phyloP scores from a whole-genome alignment of 2,797 vertebrate genomes.

The Parauchenoglanis punctatus region DNA sequence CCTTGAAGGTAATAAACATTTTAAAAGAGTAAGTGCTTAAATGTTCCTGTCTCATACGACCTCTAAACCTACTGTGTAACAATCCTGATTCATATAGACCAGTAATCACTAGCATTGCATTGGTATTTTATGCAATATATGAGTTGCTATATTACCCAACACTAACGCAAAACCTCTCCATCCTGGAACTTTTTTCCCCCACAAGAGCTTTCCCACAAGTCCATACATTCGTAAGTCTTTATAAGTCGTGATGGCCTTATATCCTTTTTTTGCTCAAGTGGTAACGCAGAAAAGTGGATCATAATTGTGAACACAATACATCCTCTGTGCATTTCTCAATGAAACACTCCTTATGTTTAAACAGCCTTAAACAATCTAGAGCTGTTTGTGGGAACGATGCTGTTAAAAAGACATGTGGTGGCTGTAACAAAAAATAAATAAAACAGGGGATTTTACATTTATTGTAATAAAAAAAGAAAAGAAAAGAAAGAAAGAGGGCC shows the following conservation, averaged over 20 bases:
- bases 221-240: slow-evolving; percentile 20
- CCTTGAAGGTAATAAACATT: not conserved
- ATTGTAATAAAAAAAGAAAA: no score
- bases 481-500: not conserved
- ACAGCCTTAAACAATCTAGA: slow-evolving; percentile 9
- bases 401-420: slow-evolving; percentile 20
- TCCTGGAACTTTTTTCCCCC: not conserved
- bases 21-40: not conserved
- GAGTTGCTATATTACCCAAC: not conserved
- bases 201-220: slow-evolving; percentile 25
- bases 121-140: slow-evolving; percentile 10
- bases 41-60: not conserved
- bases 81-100: slow-evolving; percentile 3
- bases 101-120: not conserved
- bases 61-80: not conserved
- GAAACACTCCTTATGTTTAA: slow-evolving; percentile 27
- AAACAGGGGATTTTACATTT: not conserved
- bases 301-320: slow-evolving; percentile 32
- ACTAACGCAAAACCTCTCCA: not conserved
- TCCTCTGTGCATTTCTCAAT: slow-evolving; percentile 30
- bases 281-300: slow-evolving; percentile 34
- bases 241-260: slow-evolving; percentile 32
- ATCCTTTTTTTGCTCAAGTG: slow-evolving; percentile 40
- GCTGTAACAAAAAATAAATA: slow-evolving; percentile 14
- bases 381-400: slow-evolving; percentile 30